Conservation (phyloP, 1,140 invertebrate genomes). For the Pachypsylla venusta region DNA sequence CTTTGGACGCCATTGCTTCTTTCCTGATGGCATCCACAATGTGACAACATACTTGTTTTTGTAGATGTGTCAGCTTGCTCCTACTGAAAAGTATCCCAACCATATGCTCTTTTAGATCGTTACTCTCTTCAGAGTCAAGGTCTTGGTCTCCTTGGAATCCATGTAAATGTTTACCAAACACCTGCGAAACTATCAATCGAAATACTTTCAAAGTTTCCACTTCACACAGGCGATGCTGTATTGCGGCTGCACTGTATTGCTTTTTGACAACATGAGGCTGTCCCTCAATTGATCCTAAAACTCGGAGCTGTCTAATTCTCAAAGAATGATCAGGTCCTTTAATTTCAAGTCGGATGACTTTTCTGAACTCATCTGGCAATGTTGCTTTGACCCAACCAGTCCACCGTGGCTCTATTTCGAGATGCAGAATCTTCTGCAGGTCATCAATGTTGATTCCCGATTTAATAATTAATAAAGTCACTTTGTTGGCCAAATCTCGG, state of each 20-base stretch:
- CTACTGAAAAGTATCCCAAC: slow-evolving; percentile 91
- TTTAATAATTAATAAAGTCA: slow-evolving; percentile 62
- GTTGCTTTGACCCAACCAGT: slow-evolving; percentile 77
- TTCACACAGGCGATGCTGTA: slow-evolving; percentile 77
- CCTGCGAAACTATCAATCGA: slow-evolving; percentile 80
- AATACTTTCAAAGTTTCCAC: slow-evolving; percentile 86
- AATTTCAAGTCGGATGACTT: slow-evolving; percentile 58
- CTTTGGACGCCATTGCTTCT: slow-evolving; percentile 65
- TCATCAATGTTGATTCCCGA: slow-evolving; percentile 67
- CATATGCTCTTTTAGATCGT: slow-evolving; percentile 88
- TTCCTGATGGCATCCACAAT: slow-evolving; percentile 85
- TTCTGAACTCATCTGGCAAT: slow-evolving; percentile 41
- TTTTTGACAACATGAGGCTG: slow-evolving; percentile 35
- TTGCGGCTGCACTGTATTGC: slow-evolving; percentile 38
- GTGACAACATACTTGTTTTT: slow-evolving; percentile 87
- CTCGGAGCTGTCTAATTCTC: slow-evolving; percentile 64
- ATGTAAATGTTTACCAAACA: slow-evolving; percentile 32
- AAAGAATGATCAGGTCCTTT: slow-evolving; percentile 84
- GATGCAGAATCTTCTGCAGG: slow-evolving; percentile 54
- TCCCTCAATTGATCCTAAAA: slow-evolving; percentile 41
- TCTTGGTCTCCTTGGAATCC: slow-evolving; percentile 27
- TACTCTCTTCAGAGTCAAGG: slow-evolving; percentile 50
- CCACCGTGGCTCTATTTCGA: slow-evolving; percentile 66
- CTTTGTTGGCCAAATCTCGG: slow-evolving; percentile 80
- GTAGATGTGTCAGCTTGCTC: slow-evolving; percentile 83